phyloP scores from a whole-genome alignment of 2,113 vertebrate genomes.

The rat (Rattus norvegicus) region GRCr8 NC_086035.1:12354001-12354500 shows the following conservation, averaged over 20 bases:
- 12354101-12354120: neutral
- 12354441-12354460: too few species aligned
- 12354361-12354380: neutral
- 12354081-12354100: neutral
- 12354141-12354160: neutral
- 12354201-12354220: neutral
- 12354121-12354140: neutral
- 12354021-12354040: neutral
- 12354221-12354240: neutral
- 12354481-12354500: neutral
- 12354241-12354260: neutral
- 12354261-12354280: neutral
- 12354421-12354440: too few species aligned
- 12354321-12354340: neutral
- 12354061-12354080: neutral
- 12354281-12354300: neutral
- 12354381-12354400: too few species aligned
- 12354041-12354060: neutral
- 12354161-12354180: too few species aligned
- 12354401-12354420: too few species aligned
- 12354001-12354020: neutral
- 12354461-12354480: neutral
- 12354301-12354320: neutral
- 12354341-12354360: neutral
- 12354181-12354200: neutral